Base-by-base conservation (phyloP, 2,797 vertebrate species). In the Muraenolepis orangiensis region DNA sequence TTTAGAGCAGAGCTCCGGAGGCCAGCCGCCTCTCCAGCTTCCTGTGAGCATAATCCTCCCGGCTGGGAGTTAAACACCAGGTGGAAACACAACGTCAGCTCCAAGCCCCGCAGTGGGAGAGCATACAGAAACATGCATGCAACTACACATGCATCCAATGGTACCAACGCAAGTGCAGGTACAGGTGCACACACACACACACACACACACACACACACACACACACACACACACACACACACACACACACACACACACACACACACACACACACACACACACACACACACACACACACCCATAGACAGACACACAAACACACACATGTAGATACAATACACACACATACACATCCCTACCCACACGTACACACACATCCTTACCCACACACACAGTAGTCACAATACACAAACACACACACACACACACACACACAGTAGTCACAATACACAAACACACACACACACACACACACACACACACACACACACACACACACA, bases 11-110 rank as follows among this genome's bases (percentile, higher is more conserved):
- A 75, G 66, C 73, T 4, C 66, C 66, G 28, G 30, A 26, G 73
- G 79, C 72, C 57, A 4, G 78, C 66, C 74, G 29, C 69, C 70
- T 51, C 70, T 72, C n/a, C 76, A 76, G 79, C 79, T 91, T 89
- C 89, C 89, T 90, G 87, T 79, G 71, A 84, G 84, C 78, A 74
- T 90, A 90, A 90, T 87, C 81, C 86, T 87, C 73, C 72, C 73
- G 77, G 71, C 72, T 75, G 80, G 80, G 70, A 73, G 75, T 86
- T 82, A 85, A 90, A 87, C 77, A 83, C 78, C 78, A 74, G 85
- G 74, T 84, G 46, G 46, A 80, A 73, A 79, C 73, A 20, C 74
- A 23, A 26, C 11, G 57, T 64, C 57, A 64, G 57, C 57, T 23
- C 10, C 57, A 23, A 18, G 7, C 23, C 6, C n/a, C 2, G 1